Conservation (phyloP, 2,113 vertebrate species). For the Toxostoma redivivum region DNA sequence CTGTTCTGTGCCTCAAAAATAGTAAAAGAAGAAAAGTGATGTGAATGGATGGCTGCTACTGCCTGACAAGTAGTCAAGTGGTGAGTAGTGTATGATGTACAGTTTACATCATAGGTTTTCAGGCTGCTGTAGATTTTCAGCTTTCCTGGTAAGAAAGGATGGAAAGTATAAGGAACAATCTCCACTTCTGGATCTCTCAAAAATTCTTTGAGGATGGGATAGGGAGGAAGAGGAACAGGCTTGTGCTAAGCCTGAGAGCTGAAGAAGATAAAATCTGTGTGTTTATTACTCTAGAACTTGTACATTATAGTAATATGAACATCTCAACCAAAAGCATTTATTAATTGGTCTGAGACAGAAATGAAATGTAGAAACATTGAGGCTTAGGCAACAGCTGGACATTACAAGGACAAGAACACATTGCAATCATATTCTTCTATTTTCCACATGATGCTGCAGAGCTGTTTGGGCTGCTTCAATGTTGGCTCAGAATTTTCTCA, state of each 20-base stretch:
- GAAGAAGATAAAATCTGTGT: neutral
- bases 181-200: neutral
- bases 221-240: fast-evolving
- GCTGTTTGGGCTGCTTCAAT: neutral
- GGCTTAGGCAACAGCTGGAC: neutral
- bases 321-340: neutral
- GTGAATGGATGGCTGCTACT: neutral
- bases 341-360: neutral
- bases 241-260: neutral
- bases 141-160: neutral
- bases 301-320: neutral
- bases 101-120: neutral
- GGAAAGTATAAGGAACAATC: neutral
- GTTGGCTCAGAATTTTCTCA: neutral
- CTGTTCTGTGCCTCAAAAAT: neutral
- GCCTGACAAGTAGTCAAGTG: neutral
- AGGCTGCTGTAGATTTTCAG: neutral
- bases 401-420: neutral
- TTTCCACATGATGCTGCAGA: neutral
- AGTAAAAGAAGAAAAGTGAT: neutral
- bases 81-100: neutral
- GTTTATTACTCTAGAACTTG: neutral
- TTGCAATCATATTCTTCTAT: neutral
- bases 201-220: fast-evolving
- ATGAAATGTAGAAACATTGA: neutral